A percentile compares a stretch with the other conserved stretches of the same genome.
These are phyloP conservation scores for Macheiramphus alcinus DNA, from an alignment of 2,113 vertebrate species.

Conservation along the genomic window DNA sequence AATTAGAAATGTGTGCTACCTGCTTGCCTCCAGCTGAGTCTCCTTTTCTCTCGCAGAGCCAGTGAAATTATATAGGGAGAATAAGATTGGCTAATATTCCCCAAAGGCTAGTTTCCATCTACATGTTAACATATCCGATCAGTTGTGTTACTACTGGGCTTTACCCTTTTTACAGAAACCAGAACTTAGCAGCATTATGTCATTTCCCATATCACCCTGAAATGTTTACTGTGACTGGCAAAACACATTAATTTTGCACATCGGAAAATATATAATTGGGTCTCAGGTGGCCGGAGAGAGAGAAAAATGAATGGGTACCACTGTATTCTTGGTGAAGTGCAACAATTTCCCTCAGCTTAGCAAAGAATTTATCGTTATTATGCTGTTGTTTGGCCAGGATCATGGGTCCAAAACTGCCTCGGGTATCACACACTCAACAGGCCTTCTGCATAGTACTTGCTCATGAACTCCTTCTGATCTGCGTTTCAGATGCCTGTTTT, in stretches of 20 bases:
- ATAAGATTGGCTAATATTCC: background rate
- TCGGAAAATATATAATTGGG: rapidly evolving
- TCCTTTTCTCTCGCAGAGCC: background rate
- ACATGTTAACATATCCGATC: background rate
- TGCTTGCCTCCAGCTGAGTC: background rate
- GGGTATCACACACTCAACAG: background rate
- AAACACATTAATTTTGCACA: background rate
- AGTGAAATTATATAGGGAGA: background rate
- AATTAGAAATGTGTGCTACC: background rate
- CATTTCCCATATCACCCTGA: background rate
- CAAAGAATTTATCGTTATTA: background rate
- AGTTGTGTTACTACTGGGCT: background rate
- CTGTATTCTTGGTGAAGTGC: background rate
- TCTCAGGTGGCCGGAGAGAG: background rate
- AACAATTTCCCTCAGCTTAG: background rate
- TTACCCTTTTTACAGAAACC: background rate
- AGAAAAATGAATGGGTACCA: background rate
- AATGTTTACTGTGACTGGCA: background rate
- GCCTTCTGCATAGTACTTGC: background rate
- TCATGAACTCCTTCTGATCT: background rate
- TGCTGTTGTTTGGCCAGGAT: background rate
- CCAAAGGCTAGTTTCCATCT: background rate
- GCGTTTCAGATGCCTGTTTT: background rate
- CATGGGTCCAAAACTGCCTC: background rate
- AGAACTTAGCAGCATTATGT: background rate